Evolutionary conservation across 2,113 vertebrate genomes (phyloP).

Genomic region (Morone saxatilis): DNA sequence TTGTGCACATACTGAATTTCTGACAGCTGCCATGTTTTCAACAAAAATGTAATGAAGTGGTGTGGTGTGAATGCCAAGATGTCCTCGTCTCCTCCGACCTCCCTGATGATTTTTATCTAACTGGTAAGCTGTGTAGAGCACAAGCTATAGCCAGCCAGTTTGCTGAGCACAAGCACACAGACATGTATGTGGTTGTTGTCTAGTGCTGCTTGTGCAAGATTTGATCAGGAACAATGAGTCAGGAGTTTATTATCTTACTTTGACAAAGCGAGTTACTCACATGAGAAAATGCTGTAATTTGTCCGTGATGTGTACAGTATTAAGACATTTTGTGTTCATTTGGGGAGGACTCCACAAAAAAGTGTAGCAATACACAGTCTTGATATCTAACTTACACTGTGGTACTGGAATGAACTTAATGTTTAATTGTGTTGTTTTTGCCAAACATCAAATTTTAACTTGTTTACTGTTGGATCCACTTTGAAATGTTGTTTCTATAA

Average conservation of each 20-base stretch:
- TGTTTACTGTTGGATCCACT: not conserved
- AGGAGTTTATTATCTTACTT: not conserved
- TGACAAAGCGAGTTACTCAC: not conserved
- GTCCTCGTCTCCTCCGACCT: not conserved
- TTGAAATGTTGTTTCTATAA: not conserved
- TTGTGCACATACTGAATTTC: too few species aligned
- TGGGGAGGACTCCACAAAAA: not conserved
- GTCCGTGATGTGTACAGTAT: not conserved
- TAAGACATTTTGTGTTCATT: not conserved
- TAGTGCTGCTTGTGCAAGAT: not conserved
- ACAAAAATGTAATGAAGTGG: not conserved
- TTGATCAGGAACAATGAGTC: not conserved
- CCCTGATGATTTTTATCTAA: not conserved
- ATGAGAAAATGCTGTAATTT: not conserved
- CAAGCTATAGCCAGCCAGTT: not conserved
- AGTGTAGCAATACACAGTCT: not conserved
- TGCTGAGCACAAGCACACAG: not conserved
- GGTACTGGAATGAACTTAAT: not conserved
- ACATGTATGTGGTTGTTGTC: not conserved
- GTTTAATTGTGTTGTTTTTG: not conserved
- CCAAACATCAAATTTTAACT: not conserved
- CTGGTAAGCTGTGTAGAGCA: not conserved
- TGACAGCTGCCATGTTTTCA: too few species aligned
- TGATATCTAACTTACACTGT: not conserved
- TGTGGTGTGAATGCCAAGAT: not conserved